These are phyloP conservation scores for Halcyon smyrnensis DNA, from an alignment of 2,797 vertebrate species.

Conservation along the genomic window DNA sequence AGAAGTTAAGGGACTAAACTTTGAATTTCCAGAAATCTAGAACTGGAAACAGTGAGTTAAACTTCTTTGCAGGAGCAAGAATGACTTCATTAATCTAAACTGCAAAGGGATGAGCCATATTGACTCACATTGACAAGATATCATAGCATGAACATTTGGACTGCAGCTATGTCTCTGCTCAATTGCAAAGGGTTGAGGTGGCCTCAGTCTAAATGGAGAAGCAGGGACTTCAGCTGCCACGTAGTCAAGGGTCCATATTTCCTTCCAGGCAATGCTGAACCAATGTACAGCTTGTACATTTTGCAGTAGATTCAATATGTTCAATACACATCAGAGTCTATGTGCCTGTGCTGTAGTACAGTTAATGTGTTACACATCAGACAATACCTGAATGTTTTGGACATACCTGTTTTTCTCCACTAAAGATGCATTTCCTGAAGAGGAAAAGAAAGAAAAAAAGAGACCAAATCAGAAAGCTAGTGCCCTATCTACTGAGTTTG, in stretches of 20 bases:
- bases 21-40: background rate
- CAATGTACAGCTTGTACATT: background rate
- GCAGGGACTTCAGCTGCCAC: background rate
- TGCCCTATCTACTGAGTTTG: background rate
- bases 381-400: background rate
- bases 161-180: background rate
- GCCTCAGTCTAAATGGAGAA: background rate
- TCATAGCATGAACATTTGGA: accelerated
- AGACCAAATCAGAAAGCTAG: background rate
- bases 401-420: background rate
- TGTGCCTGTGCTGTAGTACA: background rate
- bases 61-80: background rate
- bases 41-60: background rate
- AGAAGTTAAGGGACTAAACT: background rate
- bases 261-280: background rate
- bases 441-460: background rate
- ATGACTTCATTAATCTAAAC: background rate
- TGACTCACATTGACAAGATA: background rate
- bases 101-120: background rate
- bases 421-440: background rate
- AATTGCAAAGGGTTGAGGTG: background rate
- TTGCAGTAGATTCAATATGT: background rate
- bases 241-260: background rate
- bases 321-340: background rate
- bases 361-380: background rate